phyloP scores from a whole-genome alignment of 2,113 vertebrate genomes.

The Rhynchomys soricoides region DNA sequence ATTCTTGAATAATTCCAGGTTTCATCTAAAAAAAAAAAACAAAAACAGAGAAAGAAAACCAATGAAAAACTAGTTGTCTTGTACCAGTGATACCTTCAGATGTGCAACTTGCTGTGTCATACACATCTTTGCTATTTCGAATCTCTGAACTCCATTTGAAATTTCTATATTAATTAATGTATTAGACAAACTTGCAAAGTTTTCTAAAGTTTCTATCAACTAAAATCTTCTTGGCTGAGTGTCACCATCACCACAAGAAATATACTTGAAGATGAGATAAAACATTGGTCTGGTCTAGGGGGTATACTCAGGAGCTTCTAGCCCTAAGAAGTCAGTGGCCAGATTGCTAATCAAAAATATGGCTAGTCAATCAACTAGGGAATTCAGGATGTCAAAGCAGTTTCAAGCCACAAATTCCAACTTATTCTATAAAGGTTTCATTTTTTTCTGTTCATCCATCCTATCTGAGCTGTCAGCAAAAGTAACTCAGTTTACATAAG shows the following conservation, averaged over 20 bases:
- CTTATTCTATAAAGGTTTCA: slow-evolving; percentile 30
- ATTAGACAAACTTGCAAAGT: slow-evolving; percentile 27
- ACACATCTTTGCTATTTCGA: not conserved
- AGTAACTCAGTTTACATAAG: not conserved
- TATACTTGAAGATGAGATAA: not conserved
- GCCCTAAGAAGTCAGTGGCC: not conserved
- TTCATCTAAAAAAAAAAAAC: not conserved
- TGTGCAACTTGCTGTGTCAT: not conserved
- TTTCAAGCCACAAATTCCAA: slow-evolving; percentile 1
- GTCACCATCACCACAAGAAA: not conserved
- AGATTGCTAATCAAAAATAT: not conserved
- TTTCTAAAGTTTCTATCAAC: not conserved
- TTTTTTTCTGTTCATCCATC: not conserved
- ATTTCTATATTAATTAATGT: not conserved
- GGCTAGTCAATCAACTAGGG: not conserved
- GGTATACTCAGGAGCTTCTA: not conserved
- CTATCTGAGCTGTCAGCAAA: slow-evolving; percentile 18
- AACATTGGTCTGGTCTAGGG: not conserved
- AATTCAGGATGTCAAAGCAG: not conserved
- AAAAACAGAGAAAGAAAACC: not conserved
- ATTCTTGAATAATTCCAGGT: not conserved
- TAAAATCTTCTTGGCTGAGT: not conserved
- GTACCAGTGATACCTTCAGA: not conserved
- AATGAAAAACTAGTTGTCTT: not conserved
- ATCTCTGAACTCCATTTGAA: not conserved